Evolutionary conservation across 1,140 invertebrate genomes (phyloP), one percentile per base, ranked within the genome.

Genomic region (Heliconius hewitsoni): DNA sequence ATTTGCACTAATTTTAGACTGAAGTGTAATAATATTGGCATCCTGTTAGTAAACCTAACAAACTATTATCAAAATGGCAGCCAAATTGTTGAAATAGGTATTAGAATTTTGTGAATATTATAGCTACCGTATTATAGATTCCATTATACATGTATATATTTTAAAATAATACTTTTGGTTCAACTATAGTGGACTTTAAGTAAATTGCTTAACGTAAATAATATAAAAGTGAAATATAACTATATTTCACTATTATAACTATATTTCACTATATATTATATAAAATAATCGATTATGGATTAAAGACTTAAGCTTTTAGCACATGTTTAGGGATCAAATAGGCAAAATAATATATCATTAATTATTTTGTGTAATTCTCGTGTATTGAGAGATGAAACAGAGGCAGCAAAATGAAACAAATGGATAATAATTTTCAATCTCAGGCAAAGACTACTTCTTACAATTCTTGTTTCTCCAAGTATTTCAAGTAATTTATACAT

Each of bases 1-100:
- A 73, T 79, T 78, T 76, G 71, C 74, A 60, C 79, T 84, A 84
- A 84, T 84, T 84, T 81, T 66, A 80, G 78, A 66, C 80, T 80
- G 81, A 79, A 71, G 74, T 80, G 74, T 76, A 76, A 74, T 79
- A 81, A 78, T 81, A 77, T 82, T 75, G 60, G 81, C 77, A 74
- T 82, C 30, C 78, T 76, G 78, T 79, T 77, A 78, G 80, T 78
- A 50, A 74, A 78, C 52, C 66, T 60, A 71, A 76, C 73, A 70
- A 74, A 79, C 75, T 77, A 79, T 79, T 80, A 76, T 23, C 34
- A 46, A 50, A 79, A 74, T 75, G 37, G 27, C 50, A 66, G 19
- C 19, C 19, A 60, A 27, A 66, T 13, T 30, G 60, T 66, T 60
- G 23, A 30, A 66, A 66, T 16, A 66, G 23, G 13, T 66, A 27